phyloP scores from a whole-genome alignment of 2,797 vertebrate species.

The Sphenodon punctatus region DNA sequence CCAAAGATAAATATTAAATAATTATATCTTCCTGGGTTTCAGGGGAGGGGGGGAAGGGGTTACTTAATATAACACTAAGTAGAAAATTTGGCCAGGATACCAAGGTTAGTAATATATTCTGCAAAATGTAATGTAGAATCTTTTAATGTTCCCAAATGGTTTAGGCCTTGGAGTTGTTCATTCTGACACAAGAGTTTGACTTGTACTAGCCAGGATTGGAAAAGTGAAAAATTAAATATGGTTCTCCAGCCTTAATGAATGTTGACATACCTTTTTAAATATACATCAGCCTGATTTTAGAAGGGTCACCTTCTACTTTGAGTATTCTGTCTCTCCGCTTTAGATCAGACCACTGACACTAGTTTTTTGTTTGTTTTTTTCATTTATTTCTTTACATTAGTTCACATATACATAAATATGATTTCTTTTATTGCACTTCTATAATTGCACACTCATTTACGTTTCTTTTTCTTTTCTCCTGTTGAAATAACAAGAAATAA shows the following conservation, averaged over 20 bases:
- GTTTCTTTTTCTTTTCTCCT: too few relatives aligned
- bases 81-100: too few relatives aligned
- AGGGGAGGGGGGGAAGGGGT: too few relatives aligned
- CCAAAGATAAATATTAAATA: too few relatives aligned
- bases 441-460: background rate
- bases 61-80: too few relatives aligned
- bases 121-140: background rate
- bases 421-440: background rate
- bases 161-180: conserved; percentile 10
- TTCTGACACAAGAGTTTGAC: background rate
- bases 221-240: background rate
- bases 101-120: background rate
- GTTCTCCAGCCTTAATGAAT: conserved; percentile 5
- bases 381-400: conserved; percentile 17
- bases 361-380: conserved; percentile 31
- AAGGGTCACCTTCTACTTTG: background rate
- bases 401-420: background rate
- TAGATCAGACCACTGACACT: conserved; percentile 11
- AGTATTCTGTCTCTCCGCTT: conserved; percentile 32
- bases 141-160: background rate
- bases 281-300: conserved; percentile 5
- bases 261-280: conserved; percentile 6
- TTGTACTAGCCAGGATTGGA: background rate
- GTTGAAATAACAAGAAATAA: too few relatives aligned
- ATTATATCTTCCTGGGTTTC: too few relatives aligned